Conservation (phyloP, 2,797 vertebrate genomes). For the Premnoplex brunnescens region DNA sequence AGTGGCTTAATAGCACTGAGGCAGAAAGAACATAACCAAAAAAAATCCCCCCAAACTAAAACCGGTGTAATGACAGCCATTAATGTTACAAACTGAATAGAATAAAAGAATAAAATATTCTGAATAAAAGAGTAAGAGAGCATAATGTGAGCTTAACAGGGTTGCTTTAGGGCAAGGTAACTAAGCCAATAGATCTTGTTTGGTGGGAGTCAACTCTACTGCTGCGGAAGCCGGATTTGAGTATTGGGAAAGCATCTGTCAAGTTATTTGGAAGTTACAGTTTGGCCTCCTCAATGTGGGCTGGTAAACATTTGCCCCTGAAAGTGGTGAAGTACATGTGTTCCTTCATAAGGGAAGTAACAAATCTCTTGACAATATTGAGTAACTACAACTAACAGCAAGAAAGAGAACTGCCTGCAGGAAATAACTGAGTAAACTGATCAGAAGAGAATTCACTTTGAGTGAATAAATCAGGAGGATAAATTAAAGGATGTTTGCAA, state of each 20-base stretch:
- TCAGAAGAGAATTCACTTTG: background rate
- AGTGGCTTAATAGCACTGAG: background rate
- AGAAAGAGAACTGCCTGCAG: background rate
- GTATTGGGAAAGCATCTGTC: background rate
- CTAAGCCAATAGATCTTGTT: background rate
- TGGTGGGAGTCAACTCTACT: background rate
- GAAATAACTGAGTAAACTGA: background rate
- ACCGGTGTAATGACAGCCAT: background rate
- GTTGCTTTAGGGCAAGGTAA: background rate
- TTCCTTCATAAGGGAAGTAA: background rate
- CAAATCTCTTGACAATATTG: background rate
- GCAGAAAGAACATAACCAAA: background rate
- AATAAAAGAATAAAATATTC: background rate
- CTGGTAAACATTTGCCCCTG: background rate
- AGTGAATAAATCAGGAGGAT: background rate
- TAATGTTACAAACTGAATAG: background rate
- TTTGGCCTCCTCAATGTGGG: background rate
- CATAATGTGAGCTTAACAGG: background rate
- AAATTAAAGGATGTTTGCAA: background rate
- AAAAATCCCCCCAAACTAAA: background rate
- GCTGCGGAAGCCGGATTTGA: background rate
- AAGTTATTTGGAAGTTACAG: background rate
- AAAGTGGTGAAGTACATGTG: background rate
- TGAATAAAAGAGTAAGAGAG: background rate
- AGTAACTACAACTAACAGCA: background rate